These are phyloP conservation scores for Tarsius wallacei DNA, from an alignment of 2,797 vertebrate species.

Conservation along the genomic window DNA sequence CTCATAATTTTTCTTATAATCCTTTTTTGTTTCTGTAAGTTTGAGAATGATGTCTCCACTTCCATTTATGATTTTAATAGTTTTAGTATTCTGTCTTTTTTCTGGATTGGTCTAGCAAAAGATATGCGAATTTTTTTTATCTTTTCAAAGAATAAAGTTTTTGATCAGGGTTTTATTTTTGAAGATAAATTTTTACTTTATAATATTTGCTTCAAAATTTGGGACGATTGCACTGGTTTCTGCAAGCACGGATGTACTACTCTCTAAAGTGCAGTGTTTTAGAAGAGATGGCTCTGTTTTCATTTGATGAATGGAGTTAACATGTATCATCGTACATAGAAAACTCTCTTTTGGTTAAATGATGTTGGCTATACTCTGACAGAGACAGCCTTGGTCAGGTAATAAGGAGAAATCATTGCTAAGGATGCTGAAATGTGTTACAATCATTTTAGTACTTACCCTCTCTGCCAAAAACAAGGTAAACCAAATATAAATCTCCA, in stretches of 20 bases:
- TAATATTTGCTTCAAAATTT: neutral
- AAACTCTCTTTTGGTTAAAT: conserved; percentile 50
- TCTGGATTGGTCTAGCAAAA: neutral
- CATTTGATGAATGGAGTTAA: neutral
- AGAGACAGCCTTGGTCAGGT: neutral
- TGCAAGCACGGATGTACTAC: neutral
- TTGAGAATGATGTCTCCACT: neutral
- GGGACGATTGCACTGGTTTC: neutral
- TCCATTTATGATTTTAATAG: conserved; percentile 36
- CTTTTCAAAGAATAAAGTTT: conserved; percentile 5
- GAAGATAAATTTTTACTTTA: neutral
- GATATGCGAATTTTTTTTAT: neutral
- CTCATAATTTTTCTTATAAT: neutral
- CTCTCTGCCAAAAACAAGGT: conserved; percentile 55
- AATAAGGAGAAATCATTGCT: conserved; percentile 57
- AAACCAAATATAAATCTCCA: conserved; percentile 65
- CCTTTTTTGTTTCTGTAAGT: neutral
- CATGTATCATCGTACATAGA: neutral
- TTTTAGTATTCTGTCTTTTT: neutral
- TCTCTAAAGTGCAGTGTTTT: neutral
- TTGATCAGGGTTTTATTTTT: neutral
- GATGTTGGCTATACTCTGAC: conserved; percentile 16
- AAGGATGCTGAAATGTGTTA: conserved; percentile 33
- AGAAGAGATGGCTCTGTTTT: neutral
- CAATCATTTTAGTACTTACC: neutral